These are phyloP conservation scores for Trilocha varians DNA, from an alignment of 2,888 invertebrate genomes.

Conservation along the genomic window DNA sequence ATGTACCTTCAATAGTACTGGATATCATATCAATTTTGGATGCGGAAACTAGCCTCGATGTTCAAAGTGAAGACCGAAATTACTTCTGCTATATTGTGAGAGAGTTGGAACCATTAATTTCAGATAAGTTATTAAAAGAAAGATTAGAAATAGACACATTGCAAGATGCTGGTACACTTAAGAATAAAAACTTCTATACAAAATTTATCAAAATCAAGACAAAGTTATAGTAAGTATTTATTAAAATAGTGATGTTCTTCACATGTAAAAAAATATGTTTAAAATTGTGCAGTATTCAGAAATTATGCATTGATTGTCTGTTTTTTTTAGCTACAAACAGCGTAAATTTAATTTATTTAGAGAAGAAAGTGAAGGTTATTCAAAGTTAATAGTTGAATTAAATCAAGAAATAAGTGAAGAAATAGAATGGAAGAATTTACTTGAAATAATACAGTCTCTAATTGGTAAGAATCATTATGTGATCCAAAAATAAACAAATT, in stretches of 20 bases:
- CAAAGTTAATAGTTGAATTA: slow-evolving; percentile 94
- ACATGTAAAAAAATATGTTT: no score
- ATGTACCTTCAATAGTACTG: slow-evolving; percentile 86
- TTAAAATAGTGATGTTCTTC: slow-evolving; percentile 2
- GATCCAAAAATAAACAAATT: neutral
- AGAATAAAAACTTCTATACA: slow-evolving; percentile 91
- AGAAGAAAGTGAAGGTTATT: slow-evolving; percentile 99
- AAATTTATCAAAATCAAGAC: slow-evolving; percentile 99
- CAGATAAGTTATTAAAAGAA: slow-evolving; percentile 92
- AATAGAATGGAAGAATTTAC: slow-evolving; percentile 77
- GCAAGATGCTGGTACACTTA: slow-evolving; percentile 91
- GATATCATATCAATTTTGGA: slow-evolving; percentile 90
- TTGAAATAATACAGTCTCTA: slow-evolving; percentile 93
- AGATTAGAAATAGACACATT: slow-evolving; percentile 94
- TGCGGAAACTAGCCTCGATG: slow-evolving; percentile 83
- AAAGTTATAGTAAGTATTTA: slow-evolving; percentile 91
- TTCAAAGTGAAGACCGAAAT: slow-evolving; percentile 79
- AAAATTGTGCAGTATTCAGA: no score
- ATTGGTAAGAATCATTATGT: slow-evolving; percentile 78
- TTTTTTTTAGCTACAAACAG: slow-evolving; percentile 94
- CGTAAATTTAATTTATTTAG: slow-evolving; percentile 98
- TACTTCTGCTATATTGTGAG: slow-evolving; percentile 85
- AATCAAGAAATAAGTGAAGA: slow-evolving; percentile 84
- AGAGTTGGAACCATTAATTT: slow-evolving; percentile 86
- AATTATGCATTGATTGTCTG: slow-evolving; percentile 1